These are phyloP conservation scores for Ameiurus melas DNA, from an alignment of 2,113 vertebrate genomes.

Conservation along the genomic window DNA sequence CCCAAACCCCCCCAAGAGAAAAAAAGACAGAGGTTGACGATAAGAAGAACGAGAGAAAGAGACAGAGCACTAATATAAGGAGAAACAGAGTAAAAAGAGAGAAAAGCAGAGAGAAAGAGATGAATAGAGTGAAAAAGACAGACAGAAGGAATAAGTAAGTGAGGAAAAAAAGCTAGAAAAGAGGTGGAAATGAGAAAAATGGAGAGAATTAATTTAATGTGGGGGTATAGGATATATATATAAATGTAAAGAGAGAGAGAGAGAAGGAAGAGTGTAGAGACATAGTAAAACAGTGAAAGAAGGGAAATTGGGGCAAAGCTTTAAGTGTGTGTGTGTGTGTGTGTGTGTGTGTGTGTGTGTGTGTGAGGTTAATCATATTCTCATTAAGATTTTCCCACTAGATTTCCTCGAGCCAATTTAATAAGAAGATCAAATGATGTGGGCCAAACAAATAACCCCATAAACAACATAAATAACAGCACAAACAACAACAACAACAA, in stretches of 20 bases:
- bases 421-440: slow-evolving; percentile 52
- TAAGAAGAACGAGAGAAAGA: not conserved
- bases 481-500: slow-evolving; percentile 58
- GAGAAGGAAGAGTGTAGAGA: slow-evolving; percentile 16
- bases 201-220: slow-evolving; percentile 34
- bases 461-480: slow-evolving; percentile 64
- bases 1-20: not conserved
- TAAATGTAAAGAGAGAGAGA: not conserved
- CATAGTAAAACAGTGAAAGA: not conserved
- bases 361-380: slow-evolving; percentile 67
- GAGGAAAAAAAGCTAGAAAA: slow-evolving; percentile 45
- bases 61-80: not conserved
- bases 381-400: slow-evolving; percentile 56
- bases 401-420: slow-evolving; percentile 68
- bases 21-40: not conserved
- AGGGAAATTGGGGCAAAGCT: not conserved
- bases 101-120: not conserved
- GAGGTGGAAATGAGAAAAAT: not conserved
- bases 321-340: slow-evolving; percentile 11
- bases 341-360: slow-evolving; percentile 31
- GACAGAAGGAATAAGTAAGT: too few species aligned
- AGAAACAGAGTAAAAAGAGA: slow-evolving; percentile 15
- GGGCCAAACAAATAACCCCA: slow-evolving; percentile 53
- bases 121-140: slow-evolving; percentile 10
- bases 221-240: not conserved